Percentiles rank a stretch among this genome's conserved stretches.
Evolutionary conservation across 2,797 vertebrate genomes (phyloP).

Genomic region (Enteromius viviparus): DNA sequence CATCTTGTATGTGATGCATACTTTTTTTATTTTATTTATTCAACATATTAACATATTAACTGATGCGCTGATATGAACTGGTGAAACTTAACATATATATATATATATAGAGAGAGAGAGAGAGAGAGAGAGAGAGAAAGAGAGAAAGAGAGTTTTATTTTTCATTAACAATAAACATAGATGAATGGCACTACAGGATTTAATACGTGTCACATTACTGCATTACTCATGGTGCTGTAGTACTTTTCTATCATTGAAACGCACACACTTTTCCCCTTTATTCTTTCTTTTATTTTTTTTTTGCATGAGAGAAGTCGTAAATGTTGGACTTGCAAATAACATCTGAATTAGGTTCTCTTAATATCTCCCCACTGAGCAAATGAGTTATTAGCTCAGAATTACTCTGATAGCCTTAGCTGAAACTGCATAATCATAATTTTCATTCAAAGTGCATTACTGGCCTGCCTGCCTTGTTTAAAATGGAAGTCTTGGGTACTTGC

Average conservation of each 20-base stretch:
- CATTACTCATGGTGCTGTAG: background rate
- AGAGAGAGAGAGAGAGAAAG: background rate
- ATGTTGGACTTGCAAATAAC: conserved; percentile 36
- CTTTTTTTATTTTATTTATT: too few species aligned
- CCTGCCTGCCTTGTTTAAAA: conserved; percentile 35
- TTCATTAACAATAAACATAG: background rate
- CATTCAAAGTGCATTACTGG: conserved; percentile 31
- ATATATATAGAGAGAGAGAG: too few species aligned
- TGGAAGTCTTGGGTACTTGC: conserved; percentile 12
- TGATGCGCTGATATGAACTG: background rate
- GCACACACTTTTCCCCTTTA: background rate
- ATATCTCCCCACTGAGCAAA: conserved; percentile 49
- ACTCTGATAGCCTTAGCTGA: conserved; percentile 22
- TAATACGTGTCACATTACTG: background rate
- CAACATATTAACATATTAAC: background rate
- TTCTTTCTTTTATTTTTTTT: background rate
- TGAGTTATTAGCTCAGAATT: conserved; percentile 59
- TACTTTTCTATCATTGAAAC: background rate
- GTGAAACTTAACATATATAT: background rate
- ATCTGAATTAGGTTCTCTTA: conserved; percentile 47
- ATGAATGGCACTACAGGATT: background rate
- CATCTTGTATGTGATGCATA: background rate
- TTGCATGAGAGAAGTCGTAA: conserved; percentile 34
- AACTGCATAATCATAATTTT: conserved; percentile 47
- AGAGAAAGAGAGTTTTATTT: background rate